Percentiles rank a stretch among this genome's conserved stretches.
Conservation (phyloP, 2,113 vertebrate species). For the Bucco capensis region DNA sequence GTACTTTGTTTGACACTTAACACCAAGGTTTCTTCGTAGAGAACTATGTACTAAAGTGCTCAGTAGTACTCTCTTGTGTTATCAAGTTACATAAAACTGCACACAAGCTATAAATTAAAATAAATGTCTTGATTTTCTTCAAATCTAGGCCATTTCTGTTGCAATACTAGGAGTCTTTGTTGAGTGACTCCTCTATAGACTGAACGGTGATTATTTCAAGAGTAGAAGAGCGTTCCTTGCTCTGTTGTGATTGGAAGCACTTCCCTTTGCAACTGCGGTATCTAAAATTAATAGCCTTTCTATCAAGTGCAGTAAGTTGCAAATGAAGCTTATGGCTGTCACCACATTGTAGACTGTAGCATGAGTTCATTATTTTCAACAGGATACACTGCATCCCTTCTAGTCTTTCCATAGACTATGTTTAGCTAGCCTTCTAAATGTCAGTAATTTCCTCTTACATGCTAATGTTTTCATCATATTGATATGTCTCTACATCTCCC, state of each 20-base stretch:
- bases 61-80: background rate
- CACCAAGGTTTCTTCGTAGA: background rate
- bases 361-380: background rate
- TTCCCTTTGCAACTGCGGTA: background rate
- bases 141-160: background rate
- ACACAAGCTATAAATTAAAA: background rate
- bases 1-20: background rate
- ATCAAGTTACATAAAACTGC: background rate
- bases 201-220: background rate
- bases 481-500: background rate
- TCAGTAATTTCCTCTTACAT: background rate
- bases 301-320: background rate
- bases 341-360: background rate
- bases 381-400: background rate
- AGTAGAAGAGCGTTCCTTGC: background rate
- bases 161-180: background rate
- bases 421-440: background rate
- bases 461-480: background rate
- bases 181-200: background rate
- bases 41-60: background rate
- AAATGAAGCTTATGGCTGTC: background rate
- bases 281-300: background rate
- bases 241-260: background rate
- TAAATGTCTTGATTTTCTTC: background rate
- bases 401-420: background rate